phyloP scores from a whole-genome alignment of 2,797 vertebrate species.

The Platyrinchus mystaceus region DNA sequence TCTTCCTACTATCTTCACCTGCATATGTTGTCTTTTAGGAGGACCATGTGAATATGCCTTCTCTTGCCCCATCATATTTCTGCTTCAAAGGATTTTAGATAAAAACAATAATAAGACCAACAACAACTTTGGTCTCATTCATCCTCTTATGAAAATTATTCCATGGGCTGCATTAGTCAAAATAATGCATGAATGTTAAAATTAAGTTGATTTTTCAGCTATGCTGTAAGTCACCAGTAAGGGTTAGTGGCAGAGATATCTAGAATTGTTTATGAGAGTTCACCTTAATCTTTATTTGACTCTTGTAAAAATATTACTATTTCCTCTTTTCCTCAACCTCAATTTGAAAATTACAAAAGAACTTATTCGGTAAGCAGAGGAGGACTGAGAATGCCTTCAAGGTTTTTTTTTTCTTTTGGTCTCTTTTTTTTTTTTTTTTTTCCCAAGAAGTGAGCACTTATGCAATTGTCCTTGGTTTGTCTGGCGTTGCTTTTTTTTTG shows the following conservation, averaged over 20 bases:
- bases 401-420: neutral
- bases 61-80: neutral
- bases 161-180: neutral
- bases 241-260: neutral
- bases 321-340: neutral
- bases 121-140: neutral
- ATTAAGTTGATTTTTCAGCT: neutral
- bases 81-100: neutral
- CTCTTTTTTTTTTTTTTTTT: no score
- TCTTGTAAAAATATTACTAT: neutral
- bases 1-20: neutral
- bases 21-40: neutral
- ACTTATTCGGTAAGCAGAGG: neutral
- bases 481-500: neutral
- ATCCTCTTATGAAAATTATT: neutral
- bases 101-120: neutral
- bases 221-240: neutral
- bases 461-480: accelerated
- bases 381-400: neutral
- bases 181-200: neutral
- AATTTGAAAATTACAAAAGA: neutral
- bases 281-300: neutral
- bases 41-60: neutral
- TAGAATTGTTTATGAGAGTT: neutral
- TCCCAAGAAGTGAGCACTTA: neutral